phyloP scores from a whole-genome alignment of 2,113 vertebrate species.

The Sisor rabdophorus region DNA sequence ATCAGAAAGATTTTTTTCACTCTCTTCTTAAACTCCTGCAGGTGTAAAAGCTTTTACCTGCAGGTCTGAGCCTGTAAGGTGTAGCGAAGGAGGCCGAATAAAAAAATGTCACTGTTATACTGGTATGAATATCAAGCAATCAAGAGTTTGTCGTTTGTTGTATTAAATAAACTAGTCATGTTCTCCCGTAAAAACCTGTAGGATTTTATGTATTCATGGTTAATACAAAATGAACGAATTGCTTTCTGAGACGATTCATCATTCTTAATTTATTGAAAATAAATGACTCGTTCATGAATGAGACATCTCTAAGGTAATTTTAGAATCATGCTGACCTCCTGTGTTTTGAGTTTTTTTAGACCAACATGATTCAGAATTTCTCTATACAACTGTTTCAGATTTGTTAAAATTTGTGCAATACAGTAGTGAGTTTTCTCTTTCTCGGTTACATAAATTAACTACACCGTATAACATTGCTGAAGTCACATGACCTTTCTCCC shows the following conservation, averaged over 20 bases:
- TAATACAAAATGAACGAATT: too few species aligned
- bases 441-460: background rate
- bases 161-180: too few species aligned
- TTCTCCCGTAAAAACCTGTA: too few species aligned
- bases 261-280: too few species aligned
- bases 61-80: conserved; percentile 39
- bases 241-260: too few species aligned
- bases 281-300: too few species aligned
- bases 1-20: conserved; percentile 11
- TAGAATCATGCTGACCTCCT: background rate
- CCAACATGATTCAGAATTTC: background rate
- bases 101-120: background rate
- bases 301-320: background rate
- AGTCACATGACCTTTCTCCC: background rate
- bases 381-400: background rate
- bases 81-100: background rate
- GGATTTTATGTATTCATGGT: too few species aligned
- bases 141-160: background rate
- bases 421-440: too few species aligned
- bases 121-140: background rate
- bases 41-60: conserved; percentile 27
- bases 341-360: background rate
- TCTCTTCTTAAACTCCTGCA: conserved; percentile 24
- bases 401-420: too few species aligned
- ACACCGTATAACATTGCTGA: background rate